A percentile compares a stretch with the other conserved stretches of the same genome.
Conservation (phyloP, 2,888 invertebrate genomes). For the Caenorhabditis plicata region DNA sequence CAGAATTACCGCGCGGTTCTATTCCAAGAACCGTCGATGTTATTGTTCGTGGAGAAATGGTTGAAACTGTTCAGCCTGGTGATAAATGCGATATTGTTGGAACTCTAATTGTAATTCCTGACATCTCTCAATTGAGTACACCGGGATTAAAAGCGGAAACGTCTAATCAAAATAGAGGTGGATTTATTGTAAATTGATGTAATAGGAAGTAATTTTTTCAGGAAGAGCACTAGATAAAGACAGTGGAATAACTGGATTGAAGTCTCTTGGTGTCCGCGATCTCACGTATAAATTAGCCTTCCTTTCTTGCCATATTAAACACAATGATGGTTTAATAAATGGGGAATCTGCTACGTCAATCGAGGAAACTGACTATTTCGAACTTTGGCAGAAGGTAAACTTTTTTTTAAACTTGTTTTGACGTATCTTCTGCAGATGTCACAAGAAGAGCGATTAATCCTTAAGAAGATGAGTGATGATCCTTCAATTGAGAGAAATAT, state of each 20-base stretch:
- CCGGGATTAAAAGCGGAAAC: conserved; percentile 71
- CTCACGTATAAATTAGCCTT: conserved; percentile 86
- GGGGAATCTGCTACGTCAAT: conserved; percentile 14
- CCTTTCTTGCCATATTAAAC: conserved; percentile 81
- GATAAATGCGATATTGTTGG: conserved; percentile 89
- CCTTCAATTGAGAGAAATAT: conserved; percentile 84
- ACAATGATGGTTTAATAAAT: conserved; percentile 23
- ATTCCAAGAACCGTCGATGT: conserved; percentile 93
- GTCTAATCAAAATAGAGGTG: conserved; percentile 27
- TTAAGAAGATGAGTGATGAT: conserved; percentile 75
- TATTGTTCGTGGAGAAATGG: conserved; percentile 88
- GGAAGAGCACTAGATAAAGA: conserved; percentile 70
- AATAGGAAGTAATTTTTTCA: conserved; percentile 9
- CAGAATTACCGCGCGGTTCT: conserved; percentile 91
- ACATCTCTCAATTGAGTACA: conserved; percentile 82
- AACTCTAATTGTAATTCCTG: conserved; percentile 93
- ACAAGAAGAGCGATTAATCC: conserved; percentile 78
- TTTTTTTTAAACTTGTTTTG: not conserved
- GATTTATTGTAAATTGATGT: conserved; percentile 21
- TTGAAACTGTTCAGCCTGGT: conserved; percentile 89
- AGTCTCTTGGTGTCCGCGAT: conserved; percentile 83
- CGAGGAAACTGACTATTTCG: conserved; percentile 80
- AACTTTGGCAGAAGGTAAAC: conserved; percentile 48
- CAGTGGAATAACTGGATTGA: conserved; percentile 84
- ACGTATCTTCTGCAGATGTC: conserved; percentile 39